phyloP scores from a whole-genome alignment of 2,888 invertebrate genomes.

The Pachydiplax longipennis region DNA sequence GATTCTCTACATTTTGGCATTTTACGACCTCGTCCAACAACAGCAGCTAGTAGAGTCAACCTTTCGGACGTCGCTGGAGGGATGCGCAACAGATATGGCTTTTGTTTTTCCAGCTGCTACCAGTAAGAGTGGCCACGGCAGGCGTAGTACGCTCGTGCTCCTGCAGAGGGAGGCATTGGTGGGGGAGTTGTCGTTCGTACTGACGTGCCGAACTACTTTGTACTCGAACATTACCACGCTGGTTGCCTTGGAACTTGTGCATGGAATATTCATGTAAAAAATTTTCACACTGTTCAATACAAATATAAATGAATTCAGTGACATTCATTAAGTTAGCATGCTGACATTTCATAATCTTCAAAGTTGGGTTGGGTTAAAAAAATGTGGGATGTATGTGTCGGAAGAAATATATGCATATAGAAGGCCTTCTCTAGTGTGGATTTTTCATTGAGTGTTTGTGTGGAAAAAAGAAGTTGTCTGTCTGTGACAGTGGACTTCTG shows the following conservation, averaged over 20 bases:
- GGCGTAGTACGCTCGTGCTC: background rate
- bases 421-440: conserved; percentile 44
- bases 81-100: background rate
- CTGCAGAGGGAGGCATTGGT: background rate
- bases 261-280: conserved; percentile 43
- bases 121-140: background rate
- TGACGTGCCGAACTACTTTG: conserved; percentile 11
- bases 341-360: conserved; percentile 45
- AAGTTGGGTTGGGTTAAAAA: conserved; percentile 41
- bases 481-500: conserved; percentile 33
- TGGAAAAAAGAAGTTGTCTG: conserved; percentile 14
- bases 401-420: conserved; percentile 45
- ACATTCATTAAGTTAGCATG: conserved; percentile 42
- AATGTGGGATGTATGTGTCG: conserved; percentile 31
- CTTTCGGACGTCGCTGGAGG: background rate
- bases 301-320: conserved; percentile 37
- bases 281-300: conserved; percentile 37
- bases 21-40: background rate
- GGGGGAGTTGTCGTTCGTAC: conserved; percentile 1
- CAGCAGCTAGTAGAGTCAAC: background rate
- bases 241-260: conserved; percentile 43
- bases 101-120: background rate
- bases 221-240: conserved; percentile 35
- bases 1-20: background rate
- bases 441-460: conserved; percentile 42